Conservation (phyloP, 2,797 vertebrate genomes). For the Sebastes oblongus region DNA sequence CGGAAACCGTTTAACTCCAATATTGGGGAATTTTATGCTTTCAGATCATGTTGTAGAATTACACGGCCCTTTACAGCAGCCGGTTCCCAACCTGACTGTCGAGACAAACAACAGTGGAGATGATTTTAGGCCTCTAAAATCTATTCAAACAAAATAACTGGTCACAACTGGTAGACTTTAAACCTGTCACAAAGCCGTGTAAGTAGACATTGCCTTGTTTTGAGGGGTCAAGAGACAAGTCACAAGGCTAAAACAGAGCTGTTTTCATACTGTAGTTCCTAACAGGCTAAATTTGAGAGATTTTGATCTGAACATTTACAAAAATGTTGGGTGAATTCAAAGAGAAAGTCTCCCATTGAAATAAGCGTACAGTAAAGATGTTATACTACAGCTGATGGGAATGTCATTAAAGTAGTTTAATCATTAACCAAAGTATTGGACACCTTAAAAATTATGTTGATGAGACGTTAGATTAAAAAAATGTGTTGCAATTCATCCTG, state of each 20-base stretch:
- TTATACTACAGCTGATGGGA: neutral
- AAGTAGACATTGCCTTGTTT: neutral
- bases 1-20: neutral
- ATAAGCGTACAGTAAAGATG: too few relatives aligned
- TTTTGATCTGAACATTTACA: neutral
- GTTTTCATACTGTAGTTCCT: neutral
- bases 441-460: too few relatives aligned
- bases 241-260: neutral
- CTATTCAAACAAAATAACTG: neutral
- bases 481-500: neutral
- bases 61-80: neutral
- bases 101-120: neutral
- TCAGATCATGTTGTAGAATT: neutral
- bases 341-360: too few relatives aligned
- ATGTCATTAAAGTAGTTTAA: too few relatives aligned
- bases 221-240: neutral
- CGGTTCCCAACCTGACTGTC: neutral
- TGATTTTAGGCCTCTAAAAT: neutral
- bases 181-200: rapidly evolving
- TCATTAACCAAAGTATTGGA: too few relatives aligned
- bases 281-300: neutral
- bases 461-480: neutral
- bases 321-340: neutral
- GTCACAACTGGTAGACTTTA: neutral
- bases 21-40: neutral